Evolutionary conservation across 2,888 invertebrate genomes (phyloP), one percentile per base, ranked within the genome.

Genomic region (Nipponacmea schrenckii): DNA sequence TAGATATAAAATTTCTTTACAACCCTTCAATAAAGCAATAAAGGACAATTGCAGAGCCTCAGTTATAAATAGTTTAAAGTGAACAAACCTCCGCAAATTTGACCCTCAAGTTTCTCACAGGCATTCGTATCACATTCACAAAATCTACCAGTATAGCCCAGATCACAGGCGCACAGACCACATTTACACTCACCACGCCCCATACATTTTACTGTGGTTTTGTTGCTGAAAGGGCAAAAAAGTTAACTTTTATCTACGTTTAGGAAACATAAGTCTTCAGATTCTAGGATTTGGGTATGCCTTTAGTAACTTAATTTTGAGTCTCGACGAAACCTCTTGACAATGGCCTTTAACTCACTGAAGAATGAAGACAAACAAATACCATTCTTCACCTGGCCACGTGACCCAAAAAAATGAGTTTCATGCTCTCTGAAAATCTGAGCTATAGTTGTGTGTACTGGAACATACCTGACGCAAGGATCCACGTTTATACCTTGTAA

Each of bases 121-220:
- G 45, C 67, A 39, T 69, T 75, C 64, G 74, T 75, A 68, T 81
- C 74, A 74, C 81, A 81, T 64, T 80, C 75, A 68, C 81, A 81
- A 65, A 67, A 78, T 20, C 75, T 71, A 0, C 80, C 81, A 4
- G 71, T 76, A 64, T 72, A 74, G 62, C 48, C 62, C 26, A 26
- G 73, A 64, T 73, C 67, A 70, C 81, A 81, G 15, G 56, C 70
- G 48, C 81, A 81, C 50, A 73, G 72, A 1, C 80, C 78, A 73
- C 81, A 81, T 17, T 70, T 67, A 68, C 81, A 81, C 24, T 65
- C 44, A 1, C 81, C 81, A 1, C 69, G 71, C 68, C 48, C 46
- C 17, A 50, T 31, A 64, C 69, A 69, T 64, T 69, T 69, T 26
- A 70, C 64, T 26, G 39, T 56, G 0, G 68, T 62, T 2, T 65